Evolutionary conservation across 2,113 vertebrate species (phyloP).

Genomic region (Eurypyga helias): DNA sequence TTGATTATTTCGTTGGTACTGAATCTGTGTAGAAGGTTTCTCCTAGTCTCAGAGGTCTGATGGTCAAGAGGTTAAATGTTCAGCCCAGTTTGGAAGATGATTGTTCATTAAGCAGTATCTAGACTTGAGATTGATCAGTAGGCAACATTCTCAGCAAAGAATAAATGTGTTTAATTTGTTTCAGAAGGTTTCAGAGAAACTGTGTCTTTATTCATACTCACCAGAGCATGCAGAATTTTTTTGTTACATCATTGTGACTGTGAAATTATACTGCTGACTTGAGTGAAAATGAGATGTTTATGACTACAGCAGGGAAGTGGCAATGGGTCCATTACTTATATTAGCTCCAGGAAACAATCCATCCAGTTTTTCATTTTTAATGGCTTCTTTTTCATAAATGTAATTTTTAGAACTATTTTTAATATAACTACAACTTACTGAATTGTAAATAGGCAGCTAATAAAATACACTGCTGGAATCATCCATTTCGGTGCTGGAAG

Average conservation of each 20-base stretch:
- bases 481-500: neutral
- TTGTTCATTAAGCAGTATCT: neutral
- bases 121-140: neutral
- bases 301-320: neutral
- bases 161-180: neutral
- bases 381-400: neutral
- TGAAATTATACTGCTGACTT: neutral
- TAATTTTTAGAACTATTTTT: neutral
- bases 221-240: neutral
- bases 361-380: neutral
- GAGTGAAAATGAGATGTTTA: neutral
- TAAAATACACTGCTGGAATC: neutral
- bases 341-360: neutral
- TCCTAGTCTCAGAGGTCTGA: neutral
- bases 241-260: neutral
- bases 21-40: accelerated
- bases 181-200: neutral
- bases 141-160: neutral
- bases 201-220: neutral
- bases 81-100: neutral
- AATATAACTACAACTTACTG: neutral
- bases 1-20: neutral
- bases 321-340: neutral
- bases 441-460: neutral
- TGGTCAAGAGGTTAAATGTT: neutral